Evolutionary conservation across 2,113 vertebrate genomes (phyloP), one percentile per base, ranked within the genome.

Genomic region (Myodes glareolus): DNA sequence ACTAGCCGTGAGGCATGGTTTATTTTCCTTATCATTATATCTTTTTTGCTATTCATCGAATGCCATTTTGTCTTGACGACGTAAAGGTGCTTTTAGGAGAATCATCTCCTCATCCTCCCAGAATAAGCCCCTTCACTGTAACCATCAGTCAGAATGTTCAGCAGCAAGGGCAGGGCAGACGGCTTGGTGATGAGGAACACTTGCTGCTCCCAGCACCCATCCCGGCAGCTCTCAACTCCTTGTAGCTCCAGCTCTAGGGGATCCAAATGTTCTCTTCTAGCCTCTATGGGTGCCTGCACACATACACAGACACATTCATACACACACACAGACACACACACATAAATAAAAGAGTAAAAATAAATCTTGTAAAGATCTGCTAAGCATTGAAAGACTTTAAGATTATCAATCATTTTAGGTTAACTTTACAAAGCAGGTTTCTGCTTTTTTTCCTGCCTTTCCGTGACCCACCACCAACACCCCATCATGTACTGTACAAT

Each of bases 391-490:
- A 68, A 92, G 39, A 29, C 29, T 61, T 36, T 76, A 63, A 91
- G 58, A 65, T 73, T 7, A 55, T 52, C 9, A 17, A 23, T 61
- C 36, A 55, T 36, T 55, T 1, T 19, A 52, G 42, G 47, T n/a
- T 81, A 68, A 7, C 13, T 91, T 23, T 55, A 68, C 68, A 33
- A 63, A 16, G 5, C 1, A 23, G 27, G 29, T 10, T 50, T 84
- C 58, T 6, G 31, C 70, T 39, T 90, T 7, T 27, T 45, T 73
- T 42, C 6, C 36, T 75, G 4, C 25, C 14, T 29, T 52, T 27
- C 42, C 25, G 0, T 1, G 8, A 23, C 13, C 0, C 3, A 9
- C 12, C 21, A 2, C 29, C 3, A 7, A 50, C 2, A 1, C 16
- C 12, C 17, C 13, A 21, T 31, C 88, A 58, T 58, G 55, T 7